phyloP scores from a whole-genome alignment of 2,113 vertebrate species.

The Helogale parvula region DNA sequence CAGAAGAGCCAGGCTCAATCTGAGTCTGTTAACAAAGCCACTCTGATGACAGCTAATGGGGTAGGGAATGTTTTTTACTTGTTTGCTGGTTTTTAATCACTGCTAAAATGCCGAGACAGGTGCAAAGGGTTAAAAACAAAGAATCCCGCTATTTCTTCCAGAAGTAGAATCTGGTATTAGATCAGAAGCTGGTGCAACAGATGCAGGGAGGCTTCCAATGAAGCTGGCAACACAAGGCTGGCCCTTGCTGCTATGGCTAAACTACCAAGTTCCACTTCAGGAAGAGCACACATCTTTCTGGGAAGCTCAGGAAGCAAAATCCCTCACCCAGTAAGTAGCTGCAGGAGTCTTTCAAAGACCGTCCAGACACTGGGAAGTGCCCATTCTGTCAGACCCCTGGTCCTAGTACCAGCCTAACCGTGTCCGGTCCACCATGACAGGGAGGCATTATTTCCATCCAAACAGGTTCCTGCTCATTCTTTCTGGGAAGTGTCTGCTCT shows the following conservation, averaged over 20 bases:
- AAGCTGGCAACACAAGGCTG: background rate
- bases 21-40: background rate
- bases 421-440: background rate
- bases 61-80: background rate
- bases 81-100: constrained; percentile 49
- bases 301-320: background rate
- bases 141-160: background rate
- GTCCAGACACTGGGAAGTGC: background rate
- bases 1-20: constrained; percentile 45
- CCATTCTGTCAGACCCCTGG: background rate
- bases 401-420: background rate
- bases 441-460: background rate
- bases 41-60: background rate
- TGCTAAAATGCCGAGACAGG: constrained; percentile 12
- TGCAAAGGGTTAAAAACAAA: background rate
- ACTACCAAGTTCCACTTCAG: background rate
- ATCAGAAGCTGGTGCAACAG: background rate
- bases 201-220: accelerated
- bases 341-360: background rate
- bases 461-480: constrained; percentile 36
- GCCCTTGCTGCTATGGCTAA: background rate
- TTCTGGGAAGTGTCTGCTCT: constrained; percentile 76
- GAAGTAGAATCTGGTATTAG: background rate
- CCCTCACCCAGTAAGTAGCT: background rate
- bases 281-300: background rate